Evolutionary conservation across 2,797 vertebrate genomes (phyloP), one percentile per base, ranked within the genome.

Genomic region (Notolepis coatsorum): DNA sequence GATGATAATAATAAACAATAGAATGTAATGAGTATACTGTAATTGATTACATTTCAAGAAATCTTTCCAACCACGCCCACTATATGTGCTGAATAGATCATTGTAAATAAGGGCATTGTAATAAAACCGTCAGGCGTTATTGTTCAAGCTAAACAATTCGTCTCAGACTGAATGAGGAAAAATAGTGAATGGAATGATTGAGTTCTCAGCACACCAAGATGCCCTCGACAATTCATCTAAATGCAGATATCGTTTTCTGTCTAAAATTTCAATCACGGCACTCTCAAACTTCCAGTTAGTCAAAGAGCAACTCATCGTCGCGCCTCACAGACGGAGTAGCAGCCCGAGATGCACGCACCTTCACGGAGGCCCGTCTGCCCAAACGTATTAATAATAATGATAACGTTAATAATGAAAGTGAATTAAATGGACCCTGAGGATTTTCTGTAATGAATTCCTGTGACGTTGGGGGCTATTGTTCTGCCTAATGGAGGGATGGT

Each of bases 321-420:
- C 25, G 30, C 18, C 61, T 24, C 25, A 35, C 27, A 45, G 33
- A 72, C 50, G 72, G 63, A 79, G 51, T 6, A 47, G 24, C 18
- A 73, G 42, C 43, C 54, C 17, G 30, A 49, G 27, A 42, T 15
- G 27, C 73, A 66, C 65, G 33, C 35, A 48, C 57, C 54, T 35
- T 74, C 53, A 65, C 37, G 43, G 61, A 4, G 69, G 57, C 68
- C 60, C 61, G 53, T 75, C 61, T 55, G 54, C 72, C 80, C 71
- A 81, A 73, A 66, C 62, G 21, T 80, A 83, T 88, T 91, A 88
- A 88, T 88, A 89, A 88, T 69, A 82, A 82, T 75, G 76, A 75
- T 90, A 83, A 81, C 67, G 66, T 89, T 91, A 90, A 92, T 89
- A 86, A 91, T 84, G 71, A 82, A 89, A 82, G 76, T 66, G 65